phyloP scores from a whole-genome alignment of 1,140 invertebrate species.

The Zaprionus lachaisei region DNA sequence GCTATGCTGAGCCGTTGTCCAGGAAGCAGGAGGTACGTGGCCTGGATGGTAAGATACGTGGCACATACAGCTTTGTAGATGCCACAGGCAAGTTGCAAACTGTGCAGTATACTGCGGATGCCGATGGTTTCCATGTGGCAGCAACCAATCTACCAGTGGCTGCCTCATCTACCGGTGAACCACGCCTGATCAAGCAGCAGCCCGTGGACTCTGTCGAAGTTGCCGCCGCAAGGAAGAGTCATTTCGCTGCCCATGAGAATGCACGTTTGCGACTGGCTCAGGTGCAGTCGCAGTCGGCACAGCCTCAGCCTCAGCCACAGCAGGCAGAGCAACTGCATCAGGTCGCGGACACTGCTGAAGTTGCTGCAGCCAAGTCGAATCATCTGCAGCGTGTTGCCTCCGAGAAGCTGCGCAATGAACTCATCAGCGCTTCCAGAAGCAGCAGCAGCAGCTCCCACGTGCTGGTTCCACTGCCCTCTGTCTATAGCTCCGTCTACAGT shows the following conservation, averaged over 20 bases:
- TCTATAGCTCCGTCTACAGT: constrained; percentile 49
- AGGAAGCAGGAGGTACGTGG: constrained; percentile 88
- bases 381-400: constrained; percentile 66
- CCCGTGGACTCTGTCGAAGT: constrained; percentile 47
- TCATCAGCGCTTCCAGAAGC: constrained; percentile 70
- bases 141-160: constrained; percentile 88
- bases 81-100: constrained; percentile 87
- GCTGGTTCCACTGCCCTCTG: constrained; percentile 42
- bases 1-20: constrained; percentile 87
- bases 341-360: constrained; percentile 80
- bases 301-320: constrained; percentile 31
- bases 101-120: constrained; percentile 87
- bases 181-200: constrained; percentile 29
- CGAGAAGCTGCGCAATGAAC: constrained; percentile 60
- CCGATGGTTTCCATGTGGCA: constrained; percentile 87
- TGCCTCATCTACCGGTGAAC: constrained; percentile 2
- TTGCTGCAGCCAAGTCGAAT: constrained; percentile 72
- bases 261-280: constrained; percentile 48
- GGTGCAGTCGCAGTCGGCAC: constrained; percentile 23
- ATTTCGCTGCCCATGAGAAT: constrained; percentile 46
- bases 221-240: constrained; percentile 39
- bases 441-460: constrained; percentile 58
- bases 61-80: constrained; percentile 88
- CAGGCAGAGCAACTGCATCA: not conserved
- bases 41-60: constrained; percentile 88